A percentile compares a stretch with the other conserved stretches of the same genome.
Evolutionary conservation across 1,140 invertebrate genomes (phyloP).

Genomic region (Drosophila yakuba): DNA sequence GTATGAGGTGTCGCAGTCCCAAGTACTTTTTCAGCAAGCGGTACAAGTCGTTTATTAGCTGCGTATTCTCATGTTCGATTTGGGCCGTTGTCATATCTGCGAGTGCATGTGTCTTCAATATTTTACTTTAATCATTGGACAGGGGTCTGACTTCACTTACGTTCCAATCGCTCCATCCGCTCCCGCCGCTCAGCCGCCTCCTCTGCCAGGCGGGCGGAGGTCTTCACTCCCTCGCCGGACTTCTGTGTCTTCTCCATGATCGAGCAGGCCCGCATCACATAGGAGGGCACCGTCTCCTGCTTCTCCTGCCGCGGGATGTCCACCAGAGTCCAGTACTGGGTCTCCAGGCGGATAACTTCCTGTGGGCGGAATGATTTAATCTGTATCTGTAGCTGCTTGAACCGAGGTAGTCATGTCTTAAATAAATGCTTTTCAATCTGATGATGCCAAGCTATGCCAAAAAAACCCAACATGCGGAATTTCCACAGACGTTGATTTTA

Average conservation of each 20-base stretch:
- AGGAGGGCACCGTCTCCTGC: slow-evolving; percentile 95
- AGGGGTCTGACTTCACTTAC: slow-evolving; percentile 85
- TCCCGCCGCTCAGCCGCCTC: slow-evolving; percentile 93
- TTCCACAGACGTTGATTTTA: no score
- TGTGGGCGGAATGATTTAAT: slow-evolving; percentile 66
- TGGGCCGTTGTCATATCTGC: slow-evolving; percentile 96
- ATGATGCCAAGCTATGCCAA: no score
- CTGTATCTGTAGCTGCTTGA: no score
- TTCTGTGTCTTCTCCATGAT: slow-evolving; percentile 96
- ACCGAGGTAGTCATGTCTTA: no score
- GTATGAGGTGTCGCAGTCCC: slow-evolving; percentile 93
- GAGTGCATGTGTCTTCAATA: slow-evolving; percentile 13
- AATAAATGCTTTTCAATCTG: no score
- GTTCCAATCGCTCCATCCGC: slow-evolving; percentile 93
- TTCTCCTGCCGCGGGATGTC: slow-evolving; percentile 95
- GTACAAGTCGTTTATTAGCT: slow-evolving; percentile 96
- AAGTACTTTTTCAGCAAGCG: slow-evolving; percentile 96
- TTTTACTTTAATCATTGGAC: neutral
- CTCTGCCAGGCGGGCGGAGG: slow-evolving; percentile 91
- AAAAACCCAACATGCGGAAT: no score
- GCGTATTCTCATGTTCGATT: slow-evolving; percentile 96
- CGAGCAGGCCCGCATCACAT: slow-evolving; percentile 94
- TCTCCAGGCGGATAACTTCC: slow-evolving; percentile 96
- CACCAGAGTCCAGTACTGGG: slow-evolving; percentile 96
- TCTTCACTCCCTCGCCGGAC: slow-evolving; percentile 94